These are phyloP conservation scores for Suillia variegata DNA, from an alignment of 2,888 invertebrate species.

Conservation along the genomic window DNA sequence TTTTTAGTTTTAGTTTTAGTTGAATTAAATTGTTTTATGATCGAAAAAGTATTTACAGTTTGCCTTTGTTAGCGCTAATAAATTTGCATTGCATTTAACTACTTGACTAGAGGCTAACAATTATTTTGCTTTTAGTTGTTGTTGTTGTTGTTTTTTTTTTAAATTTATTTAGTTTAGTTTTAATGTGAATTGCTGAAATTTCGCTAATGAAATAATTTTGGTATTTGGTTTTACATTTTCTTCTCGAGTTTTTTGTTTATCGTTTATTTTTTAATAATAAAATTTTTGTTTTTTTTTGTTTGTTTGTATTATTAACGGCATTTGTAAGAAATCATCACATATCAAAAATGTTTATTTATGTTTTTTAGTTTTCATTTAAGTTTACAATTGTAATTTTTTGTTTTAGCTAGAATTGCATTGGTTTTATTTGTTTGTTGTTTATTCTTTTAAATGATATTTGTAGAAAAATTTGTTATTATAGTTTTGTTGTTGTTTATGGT, in stretches of 20 bases:
- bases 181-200: not conserved
- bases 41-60: not conserved
- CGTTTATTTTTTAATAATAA: slow-evolving; percentile 18
- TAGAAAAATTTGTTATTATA: slow-evolving; percentile 16
- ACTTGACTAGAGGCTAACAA: slow-evolving; percentile 1
- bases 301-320: slow-evolving; percentile 44
- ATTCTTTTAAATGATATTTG: slow-evolving; percentile 7
- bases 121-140: not conserved
- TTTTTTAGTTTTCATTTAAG: slow-evolving; percentile 29
- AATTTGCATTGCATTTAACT: slow-evolving; percentile 16
- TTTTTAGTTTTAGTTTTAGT: not conserved
- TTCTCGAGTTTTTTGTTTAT: slow-evolving; percentile 25
- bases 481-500: slow-evolving; percentile 11
- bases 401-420: slow-evolving; percentile 10
- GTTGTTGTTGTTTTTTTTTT: not conserved
- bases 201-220: slow-evolving; percentile 23
- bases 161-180: slow-evolving; percentile 23
- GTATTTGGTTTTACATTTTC: no score
- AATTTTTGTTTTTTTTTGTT: slow-evolving; percentile 31
- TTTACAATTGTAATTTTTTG: slow-evolving; percentile 32
- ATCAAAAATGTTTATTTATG: slow-evolving; percentile 53
- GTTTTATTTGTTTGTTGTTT: slow-evolving; percentile 4
- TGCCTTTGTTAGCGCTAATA: not conserved
- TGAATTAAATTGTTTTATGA: not conserved
- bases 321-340: slow-evolving; percentile 56